Evolutionary conservation across 2,797 vertebrate species (phyloP).

Genomic region (Parauchenoglanis punctatus): DNA sequence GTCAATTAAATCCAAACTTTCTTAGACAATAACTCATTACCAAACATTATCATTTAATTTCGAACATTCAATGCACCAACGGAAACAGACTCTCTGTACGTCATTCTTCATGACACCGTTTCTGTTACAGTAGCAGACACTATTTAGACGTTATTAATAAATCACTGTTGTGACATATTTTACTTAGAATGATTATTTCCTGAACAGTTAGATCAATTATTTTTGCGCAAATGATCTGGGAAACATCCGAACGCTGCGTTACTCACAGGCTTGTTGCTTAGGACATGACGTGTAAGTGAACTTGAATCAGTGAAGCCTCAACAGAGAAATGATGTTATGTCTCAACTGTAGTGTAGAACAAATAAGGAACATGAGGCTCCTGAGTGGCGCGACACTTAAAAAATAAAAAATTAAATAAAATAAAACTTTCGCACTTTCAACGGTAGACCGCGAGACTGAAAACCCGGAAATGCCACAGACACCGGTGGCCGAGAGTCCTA

Average conservation of each 20-base stretch:
- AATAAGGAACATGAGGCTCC: background rate
- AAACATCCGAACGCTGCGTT: background rate
- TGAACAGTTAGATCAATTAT: no score
- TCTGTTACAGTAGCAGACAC: background rate
- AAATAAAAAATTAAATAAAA: no score
- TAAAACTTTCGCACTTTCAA: background rate
- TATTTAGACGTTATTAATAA: background rate
- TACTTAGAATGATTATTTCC: background rate
- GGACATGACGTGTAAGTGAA: background rate
- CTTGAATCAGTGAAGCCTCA: background rate
- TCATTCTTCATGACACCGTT: background rate
- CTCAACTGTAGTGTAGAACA: background rate
- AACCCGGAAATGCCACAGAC: background rate
- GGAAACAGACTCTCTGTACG: background rate
- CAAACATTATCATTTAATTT: background rate
- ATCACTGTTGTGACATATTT: background rate
- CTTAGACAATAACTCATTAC: background rate
- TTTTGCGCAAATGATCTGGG: no score
- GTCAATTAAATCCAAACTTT: background rate
- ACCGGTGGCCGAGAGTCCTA: background rate
- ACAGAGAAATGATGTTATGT: background rate
- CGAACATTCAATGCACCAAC: background rate
- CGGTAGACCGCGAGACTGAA: background rate
- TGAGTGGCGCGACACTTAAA: no score
- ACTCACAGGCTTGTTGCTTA: background rate